A percentile compares a stretch with the other conserved stretches of the same genome.
These are phyloP conservation scores for Phymastichus coffea DNA, from an alignment of 1,140 invertebrate species.

Conservation along the genomic window DNA sequence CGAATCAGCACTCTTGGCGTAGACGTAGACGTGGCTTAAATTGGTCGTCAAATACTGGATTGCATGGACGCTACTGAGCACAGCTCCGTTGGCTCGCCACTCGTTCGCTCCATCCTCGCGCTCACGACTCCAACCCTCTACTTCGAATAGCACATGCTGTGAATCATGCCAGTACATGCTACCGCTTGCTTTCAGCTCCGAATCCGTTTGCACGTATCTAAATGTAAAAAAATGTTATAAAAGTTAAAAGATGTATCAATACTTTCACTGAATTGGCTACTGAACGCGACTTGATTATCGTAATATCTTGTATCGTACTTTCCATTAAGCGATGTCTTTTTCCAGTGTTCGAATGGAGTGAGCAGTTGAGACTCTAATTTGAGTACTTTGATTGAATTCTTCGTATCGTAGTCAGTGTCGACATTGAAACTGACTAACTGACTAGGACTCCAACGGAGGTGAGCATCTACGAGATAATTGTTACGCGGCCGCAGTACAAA, in stretches of 20 bases:
- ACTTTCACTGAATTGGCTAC: neutral
- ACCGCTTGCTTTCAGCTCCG: conserved; percentile 47
- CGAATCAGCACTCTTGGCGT: conserved; percentile 54
- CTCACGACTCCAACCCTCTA: conserved; percentile 52
- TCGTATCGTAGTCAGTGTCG: conserved; percentile 55
- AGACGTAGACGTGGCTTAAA: conserved; percentile 57
- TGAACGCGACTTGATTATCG: conserved; percentile 30
- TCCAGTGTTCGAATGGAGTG: conserved; percentile 76
- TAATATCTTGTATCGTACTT: conserved; percentile 61
- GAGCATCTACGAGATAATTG: conserved; percentile 53
- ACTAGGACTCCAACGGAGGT: conserved; percentile 61
- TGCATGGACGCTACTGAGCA: conserved; percentile 61
- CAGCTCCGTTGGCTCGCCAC: conserved; percentile 55
- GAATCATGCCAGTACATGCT: conserved; percentile 62
- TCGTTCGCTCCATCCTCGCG: conserved; percentile 44
- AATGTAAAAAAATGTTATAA: conserved; percentile 1
- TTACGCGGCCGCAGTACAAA: conserved; percentile 46
- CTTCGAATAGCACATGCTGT: conserved; percentile 57
- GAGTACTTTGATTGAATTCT: conserved; percentile 46
- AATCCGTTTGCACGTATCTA: conserved; percentile 45
- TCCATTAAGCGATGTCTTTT: conserved; percentile 64
- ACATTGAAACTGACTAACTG: conserved; percentile 57
- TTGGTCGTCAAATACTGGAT: conserved; percentile 59
- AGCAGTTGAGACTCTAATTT: conserved; percentile 59
- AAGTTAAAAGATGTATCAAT: no score